Evolutionary conservation across 53 echinoderm and acorn worm species (phyloP).

Genomic region (Apostichopus leukothele): DNA sequence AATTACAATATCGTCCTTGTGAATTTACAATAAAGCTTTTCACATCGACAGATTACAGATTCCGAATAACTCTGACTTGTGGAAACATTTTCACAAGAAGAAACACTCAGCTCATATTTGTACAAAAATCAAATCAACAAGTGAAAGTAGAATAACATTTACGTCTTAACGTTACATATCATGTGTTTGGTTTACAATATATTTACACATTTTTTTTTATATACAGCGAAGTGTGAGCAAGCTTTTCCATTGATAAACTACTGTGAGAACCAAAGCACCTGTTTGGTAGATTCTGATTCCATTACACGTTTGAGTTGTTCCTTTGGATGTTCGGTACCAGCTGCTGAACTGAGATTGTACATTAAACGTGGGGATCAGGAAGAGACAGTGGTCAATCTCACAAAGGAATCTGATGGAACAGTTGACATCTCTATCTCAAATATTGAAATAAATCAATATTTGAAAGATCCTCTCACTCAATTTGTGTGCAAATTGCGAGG

Average conservation of each 20-base stretch:
- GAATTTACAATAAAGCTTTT: no score
- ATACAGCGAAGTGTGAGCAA: no score
- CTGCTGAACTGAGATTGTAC: neutral
- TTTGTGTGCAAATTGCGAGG: neutral
- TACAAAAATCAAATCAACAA: no score
- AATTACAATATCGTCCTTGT: no score
- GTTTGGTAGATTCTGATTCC: neutral
- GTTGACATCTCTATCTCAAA: neutral
- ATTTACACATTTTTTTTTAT: no score
- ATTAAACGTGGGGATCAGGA: neutral
- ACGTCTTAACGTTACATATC: no score
- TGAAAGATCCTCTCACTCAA: neutral
- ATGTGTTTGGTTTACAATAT: no score
- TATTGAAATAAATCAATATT: neutral
- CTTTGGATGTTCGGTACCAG: neutral
- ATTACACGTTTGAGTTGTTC: neutral
- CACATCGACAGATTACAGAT: no score
- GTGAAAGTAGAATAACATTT: no score
- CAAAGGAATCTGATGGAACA: neutral
- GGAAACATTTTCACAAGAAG: no score
- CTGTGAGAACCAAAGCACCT: neutral
- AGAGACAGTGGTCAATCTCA: neutral
- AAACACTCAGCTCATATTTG: no score
- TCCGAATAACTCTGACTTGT: no score
- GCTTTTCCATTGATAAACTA: neutral